Base-by-base conservation (phyloP, 2,888 invertebrate genomes). In the Apotomis turbidana region DNA sequence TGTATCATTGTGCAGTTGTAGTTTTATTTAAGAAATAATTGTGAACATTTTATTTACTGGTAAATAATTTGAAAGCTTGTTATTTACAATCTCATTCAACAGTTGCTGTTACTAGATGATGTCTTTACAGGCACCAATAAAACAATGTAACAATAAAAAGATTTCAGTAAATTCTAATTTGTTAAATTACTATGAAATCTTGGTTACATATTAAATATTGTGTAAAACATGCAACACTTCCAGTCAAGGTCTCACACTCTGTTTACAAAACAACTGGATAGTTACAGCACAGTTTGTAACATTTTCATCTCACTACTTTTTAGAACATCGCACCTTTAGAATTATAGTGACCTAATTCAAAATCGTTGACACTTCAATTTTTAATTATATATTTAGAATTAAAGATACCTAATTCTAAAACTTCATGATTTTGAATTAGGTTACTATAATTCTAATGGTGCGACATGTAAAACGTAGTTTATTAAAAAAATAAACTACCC, bases 191-290 rank as follows among this genome's bases (percentile, higher is more conserved):
- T 55, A 27, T 55, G 55, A 27, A 64, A 55, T 64, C 67, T 55
- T 66, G 27, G 36, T 61, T 71, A 49, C 54, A 67, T 66, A 51
- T 41, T 62, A 71, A 71, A 71, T 36, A 62, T 72, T 68, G 58
- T 72, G 58, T 27, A 70, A 70, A 64, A 67, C n/a, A 54, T 59
- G 52, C 59, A 64, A 64, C 36, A 13, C 0, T 59, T 13, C 44
- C 36, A 46, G 27, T 72, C 68, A 72, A 72, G 72, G 67, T 15
- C 69, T 38, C 36, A 68, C 44, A 62, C 27, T 68, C 57, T 68
- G 71, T 68, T 72, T 72, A 72, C 72, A 72, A 72, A 68, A 63
- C 58, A 68, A 58, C 51, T 59, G 3, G 6, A 15, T 61, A 41
- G 8, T 62, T 71, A 36, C 62, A 58, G 13, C 44, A 9, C 9